Conservation (phyloP, 1,140 invertebrate species). For the Pseudomyrmex sp. region DNA sequence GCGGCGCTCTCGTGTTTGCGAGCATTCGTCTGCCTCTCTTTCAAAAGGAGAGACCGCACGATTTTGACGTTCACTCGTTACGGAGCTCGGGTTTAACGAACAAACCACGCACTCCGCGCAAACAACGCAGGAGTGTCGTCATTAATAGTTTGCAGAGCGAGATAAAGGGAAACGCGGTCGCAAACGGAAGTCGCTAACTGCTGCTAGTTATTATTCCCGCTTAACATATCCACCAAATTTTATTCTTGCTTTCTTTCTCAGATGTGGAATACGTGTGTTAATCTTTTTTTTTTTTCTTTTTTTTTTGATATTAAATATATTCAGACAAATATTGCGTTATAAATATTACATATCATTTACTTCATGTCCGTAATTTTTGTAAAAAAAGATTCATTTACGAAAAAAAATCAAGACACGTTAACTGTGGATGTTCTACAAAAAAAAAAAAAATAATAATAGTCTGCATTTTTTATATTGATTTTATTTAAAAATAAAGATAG, state of each 20-base stretch:
- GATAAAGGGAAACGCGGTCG: constrained; percentile 1
- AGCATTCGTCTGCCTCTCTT: constrained; percentile 46
- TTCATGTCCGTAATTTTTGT: no score
- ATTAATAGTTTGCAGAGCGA: constrained; percentile 43
- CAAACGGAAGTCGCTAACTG: background rate
- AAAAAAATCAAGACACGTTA: no score
- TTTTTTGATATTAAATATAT: no score
- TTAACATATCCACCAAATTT: constrained; percentile 31
- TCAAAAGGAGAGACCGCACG: constrained; percentile 27
- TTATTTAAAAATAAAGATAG: no score
- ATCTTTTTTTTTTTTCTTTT: background rate
- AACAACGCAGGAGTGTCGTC: constrained; percentile 32
- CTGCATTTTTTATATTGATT: no score
- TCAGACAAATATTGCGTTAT: background rate
- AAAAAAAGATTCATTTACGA: no score
- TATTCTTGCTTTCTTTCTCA: background rate
- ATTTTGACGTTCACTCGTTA: constrained; percentile 50
- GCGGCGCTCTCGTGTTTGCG: constrained; percentile 43
- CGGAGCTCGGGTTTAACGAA: constrained; percentile 32
- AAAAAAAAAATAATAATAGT: no score
- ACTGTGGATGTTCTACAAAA: no score
- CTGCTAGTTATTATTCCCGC: constrained; percentile 9
- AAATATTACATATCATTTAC: constrained; percentile 16
- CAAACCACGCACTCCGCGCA: constrained; percentile 19
- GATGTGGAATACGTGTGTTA: constrained; percentile 1